These are phyloP conservation scores for Bettongia penicillata DNA, from an alignment of 2,113 vertebrate genomes.

Conservation along the genomic window DNA sequence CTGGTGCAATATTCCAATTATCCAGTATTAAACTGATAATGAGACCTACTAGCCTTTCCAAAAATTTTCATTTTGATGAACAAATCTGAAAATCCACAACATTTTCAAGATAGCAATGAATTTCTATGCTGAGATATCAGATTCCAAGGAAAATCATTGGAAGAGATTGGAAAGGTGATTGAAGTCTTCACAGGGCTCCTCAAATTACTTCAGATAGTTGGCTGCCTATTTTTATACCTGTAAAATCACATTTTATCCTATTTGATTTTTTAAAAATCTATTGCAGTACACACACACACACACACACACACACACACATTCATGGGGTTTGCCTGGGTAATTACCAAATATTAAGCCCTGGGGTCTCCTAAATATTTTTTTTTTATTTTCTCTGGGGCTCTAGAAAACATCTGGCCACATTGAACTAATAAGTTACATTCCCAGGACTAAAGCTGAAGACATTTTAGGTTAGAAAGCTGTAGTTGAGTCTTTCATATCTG, in stretches of 20 bases:
- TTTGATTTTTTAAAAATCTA: slow-evolving; percentile 43
- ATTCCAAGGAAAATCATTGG: background rate
- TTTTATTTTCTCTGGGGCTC: slow-evolving; percentile 48
- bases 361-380: slow-evolving; percentile 26
- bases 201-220: background rate
- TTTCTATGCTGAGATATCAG: background rate
- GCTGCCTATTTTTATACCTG: slow-evolving; percentile 7
- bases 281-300: background rate
- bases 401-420: slow-evolving; percentile 56
- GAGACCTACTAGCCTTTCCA: background rate
- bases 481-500: slow-evolving; percentile 26
- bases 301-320: no score
- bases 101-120: background rate
- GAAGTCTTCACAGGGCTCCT: background rate
- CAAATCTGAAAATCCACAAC: background rate
- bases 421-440: slow-evolving; percentile 49
- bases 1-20: background rate
- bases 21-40: background rate
- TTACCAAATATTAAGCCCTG: slow-evolving; percentile 10
- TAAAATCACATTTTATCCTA: background rate
- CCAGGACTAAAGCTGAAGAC: slow-evolving; percentile 37
- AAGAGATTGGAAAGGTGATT: background rate
- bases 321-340: slow-evolving; percentile 40
- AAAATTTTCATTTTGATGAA: background rate
- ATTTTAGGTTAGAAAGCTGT: background rate